Base-by-base conservation (phyloP, 2,888 invertebrate species). In the Drosophila paranaensis region DNA sequence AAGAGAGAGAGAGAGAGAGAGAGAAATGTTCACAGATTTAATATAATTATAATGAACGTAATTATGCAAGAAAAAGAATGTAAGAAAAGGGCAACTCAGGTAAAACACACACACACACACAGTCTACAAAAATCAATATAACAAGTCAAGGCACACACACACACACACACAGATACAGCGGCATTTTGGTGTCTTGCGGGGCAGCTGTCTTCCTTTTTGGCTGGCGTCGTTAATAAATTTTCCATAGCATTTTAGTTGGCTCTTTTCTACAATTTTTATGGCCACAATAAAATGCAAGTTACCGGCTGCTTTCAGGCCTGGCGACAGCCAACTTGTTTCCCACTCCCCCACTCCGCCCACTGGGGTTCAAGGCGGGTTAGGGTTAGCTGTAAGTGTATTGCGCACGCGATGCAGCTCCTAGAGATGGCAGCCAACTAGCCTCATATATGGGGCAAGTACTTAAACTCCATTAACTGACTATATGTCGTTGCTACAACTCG, bases 11-110 rank as follows among this genome's bases (percentile, higher is more conserved):
- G 30, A 2, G 20, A 13, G 50, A 33, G 76, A 67, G 57, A 75
- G 69, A 70, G 62, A 76, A 70, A 66, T 71, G 54, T 51, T 73
- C 66, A 61, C 61, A 77, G 87, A 81, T 87, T 83, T 89, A 86
- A 82, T 82, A 83, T 77, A 86, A 87, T 80, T 82, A 81, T 89
- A 89, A 83, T 87, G 81, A 81, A 71, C 69, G 69, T 80, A 86
- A 88, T 82, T 86, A 86, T 76, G 77, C 72, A 71, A 70, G 62
- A 66, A 67, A 37, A 56, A 37, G 20, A 42, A 56, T 35, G 35
- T 50, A 67, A 27, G 48, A 33, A 50, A 50, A 16, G 54, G 64
- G 57, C 57, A 64, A 61, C 46, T 35, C 70, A 70, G 70, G 63
- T 63, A 53, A 60, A 69, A 43, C 10, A 25, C 16, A 30, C 37